Percentiles rank a stretch among this genome's conserved stretches.
phyloP scores from a whole-genome alignment of 1,140 invertebrate species.

The Danaus melanippus region DNA sequence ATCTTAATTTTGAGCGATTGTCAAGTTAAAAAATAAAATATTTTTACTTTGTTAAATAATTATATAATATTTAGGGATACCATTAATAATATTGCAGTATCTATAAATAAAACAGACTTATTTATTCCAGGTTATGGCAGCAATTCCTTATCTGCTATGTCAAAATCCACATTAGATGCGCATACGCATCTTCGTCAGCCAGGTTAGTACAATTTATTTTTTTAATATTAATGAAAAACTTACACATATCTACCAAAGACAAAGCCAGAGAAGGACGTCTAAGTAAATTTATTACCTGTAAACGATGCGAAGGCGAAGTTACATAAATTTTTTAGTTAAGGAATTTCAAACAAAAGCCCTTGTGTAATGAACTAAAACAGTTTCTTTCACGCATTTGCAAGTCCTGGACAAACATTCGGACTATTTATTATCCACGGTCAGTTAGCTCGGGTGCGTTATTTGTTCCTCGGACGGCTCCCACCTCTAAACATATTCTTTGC shows the following conservation, averaged over 20 bases:
- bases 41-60: too few species aligned
- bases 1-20: too few species aligned
- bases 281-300: too few species aligned
- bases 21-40: too few species aligned
- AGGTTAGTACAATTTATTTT: conserved; percentile 73
- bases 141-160: conserved; percentile 78
- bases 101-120: not conserved
- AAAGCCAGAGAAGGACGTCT: too few species aligned
- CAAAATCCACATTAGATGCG: conserved; percentile 84
- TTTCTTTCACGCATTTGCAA: conserved; percentile 35
- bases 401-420: conserved; percentile 32
- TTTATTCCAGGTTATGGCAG: conserved; percentile 81
- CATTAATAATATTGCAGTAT: too few species aligned
- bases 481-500: conserved; percentile 39
- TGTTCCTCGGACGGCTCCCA: conserved; percentile 34
- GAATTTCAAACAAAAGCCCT: conserved; percentile 2
- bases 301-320: too few species aligned
- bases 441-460: conserved; percentile 59
- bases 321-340: not conserved
- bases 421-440: conserved; percentile 67
- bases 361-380: conserved; percentile 50
- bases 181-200: conserved; percentile 89
- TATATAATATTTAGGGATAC: too few species aligned
- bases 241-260: too few species aligned
- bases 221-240: too few species aligned